Conservation (phyloP, 2,888 invertebrate genomes). For the Mesoligia furuncula region DNA sequence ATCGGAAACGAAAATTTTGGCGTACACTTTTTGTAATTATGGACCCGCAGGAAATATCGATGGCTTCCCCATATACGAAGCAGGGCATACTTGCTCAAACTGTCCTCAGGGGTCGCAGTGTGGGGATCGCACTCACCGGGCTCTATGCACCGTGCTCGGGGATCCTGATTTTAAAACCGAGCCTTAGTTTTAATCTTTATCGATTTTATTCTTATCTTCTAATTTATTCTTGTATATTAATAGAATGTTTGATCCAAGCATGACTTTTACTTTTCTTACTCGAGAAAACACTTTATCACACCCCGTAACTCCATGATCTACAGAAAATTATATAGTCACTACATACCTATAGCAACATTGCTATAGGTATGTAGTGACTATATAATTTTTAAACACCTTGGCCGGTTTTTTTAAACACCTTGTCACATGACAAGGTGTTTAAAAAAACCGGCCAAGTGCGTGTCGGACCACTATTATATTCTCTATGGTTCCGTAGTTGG, state of each 20-base stretch:
- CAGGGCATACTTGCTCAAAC: constrained; percentile 80
- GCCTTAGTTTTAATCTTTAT: background rate
- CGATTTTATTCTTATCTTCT: background rate
- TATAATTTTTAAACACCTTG: too few species aligned
- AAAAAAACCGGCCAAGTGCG: background rate
- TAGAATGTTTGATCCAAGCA: background rate
- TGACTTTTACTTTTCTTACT: background rate
- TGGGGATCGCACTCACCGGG: constrained; percentile 83
- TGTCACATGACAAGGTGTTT: background rate
- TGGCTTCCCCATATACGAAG: constrained; percentile 86
- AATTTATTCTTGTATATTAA: background rate
- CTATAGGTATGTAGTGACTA: too few species aligned
- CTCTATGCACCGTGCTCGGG: constrained; percentile 79
- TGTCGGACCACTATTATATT: too few species aligned
- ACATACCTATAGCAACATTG: background rate
- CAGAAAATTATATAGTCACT: background rate
- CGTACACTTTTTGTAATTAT: constrained; percentile 87
- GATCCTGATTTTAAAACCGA: constrained; percentile 77
- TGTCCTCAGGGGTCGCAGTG: constrained; percentile 85
- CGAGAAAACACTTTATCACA: background rate
- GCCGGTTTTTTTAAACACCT: too few species aligned
- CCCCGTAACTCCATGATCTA: background rate
- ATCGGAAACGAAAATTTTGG: constrained; percentile 80
- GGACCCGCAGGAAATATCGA: constrained; percentile 87
- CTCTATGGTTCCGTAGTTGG: too few species aligned